phyloP scores from a whole-genome alignment of 2,888 invertebrate species.

The Uloborus plumipes region DNA sequence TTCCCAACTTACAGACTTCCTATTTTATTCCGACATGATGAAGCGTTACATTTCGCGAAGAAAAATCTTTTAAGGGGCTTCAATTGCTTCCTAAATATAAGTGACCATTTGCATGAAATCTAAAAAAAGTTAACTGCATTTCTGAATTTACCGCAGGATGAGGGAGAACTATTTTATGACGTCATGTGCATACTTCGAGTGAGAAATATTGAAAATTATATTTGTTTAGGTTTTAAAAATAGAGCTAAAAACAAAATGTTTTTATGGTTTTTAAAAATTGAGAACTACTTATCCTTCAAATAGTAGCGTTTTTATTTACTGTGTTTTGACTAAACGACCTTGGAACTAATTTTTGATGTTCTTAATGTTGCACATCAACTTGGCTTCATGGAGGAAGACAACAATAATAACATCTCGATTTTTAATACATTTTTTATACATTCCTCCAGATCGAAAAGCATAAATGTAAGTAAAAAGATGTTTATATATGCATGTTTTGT shows the following conservation, averaged over 20 bases:
- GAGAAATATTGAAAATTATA: constrained; percentile 49
- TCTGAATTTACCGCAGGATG: constrained; percentile 52
- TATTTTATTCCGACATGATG: no score
- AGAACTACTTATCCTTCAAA: not conserved
- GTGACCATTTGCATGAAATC: constrained; percentile 5
- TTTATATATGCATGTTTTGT: not conserved
- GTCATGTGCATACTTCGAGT: constrained; percentile 61
- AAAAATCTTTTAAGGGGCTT: no score
- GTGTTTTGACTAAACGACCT: constrained; percentile 43
- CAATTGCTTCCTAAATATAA: not conserved
- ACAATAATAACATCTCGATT: constrained; percentile 29
- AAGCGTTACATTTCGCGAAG: no score
- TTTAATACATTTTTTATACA: constrained; percentile 40
- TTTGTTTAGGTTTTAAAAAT: constrained; percentile 37
- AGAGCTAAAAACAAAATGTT: not conserved
- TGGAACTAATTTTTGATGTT: constrained; percentile 55
- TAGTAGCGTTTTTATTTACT: not conserved
- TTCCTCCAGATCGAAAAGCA: constrained; percentile 3
- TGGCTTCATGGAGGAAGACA: constrained; percentile 59
- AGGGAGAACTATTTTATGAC: constrained; percentile 47
- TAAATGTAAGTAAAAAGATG: constrained; percentile 32
- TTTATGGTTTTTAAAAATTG: not conserved
- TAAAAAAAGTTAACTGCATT: constrained; percentile 62
- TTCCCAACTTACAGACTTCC: no score
- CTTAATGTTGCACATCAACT: constrained; percentile 56